Conservation (phyloP, 2,888 invertebrate genomes). For the Eupithecia subumbrata region DNA sequence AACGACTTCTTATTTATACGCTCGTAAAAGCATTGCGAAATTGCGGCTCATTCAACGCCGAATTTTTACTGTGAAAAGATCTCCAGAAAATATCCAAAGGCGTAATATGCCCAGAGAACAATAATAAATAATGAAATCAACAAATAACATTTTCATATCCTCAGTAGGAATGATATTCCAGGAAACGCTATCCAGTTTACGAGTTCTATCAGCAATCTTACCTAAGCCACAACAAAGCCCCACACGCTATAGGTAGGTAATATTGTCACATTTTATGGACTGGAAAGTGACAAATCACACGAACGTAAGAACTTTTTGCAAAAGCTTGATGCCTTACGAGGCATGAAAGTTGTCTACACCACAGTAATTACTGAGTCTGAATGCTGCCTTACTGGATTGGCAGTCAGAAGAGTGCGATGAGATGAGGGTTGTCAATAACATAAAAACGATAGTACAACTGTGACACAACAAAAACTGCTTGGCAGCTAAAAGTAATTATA, state of each 20-base stretch:
- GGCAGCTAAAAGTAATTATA: neutral
- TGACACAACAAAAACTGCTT: neutral
- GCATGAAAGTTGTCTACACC: constrained; percentile 34
- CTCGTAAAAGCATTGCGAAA: neutral
- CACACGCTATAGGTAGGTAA: constrained; percentile 7
- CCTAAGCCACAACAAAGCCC: constrained; percentile 23
- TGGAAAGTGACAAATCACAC: constrained; percentile 34
- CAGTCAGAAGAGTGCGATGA: constrained; percentile 16
- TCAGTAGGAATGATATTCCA: neutral
- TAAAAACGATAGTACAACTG: neutral
- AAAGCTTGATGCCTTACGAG: constrained; percentile 26
- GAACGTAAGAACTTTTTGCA: constrained; percentile 24
- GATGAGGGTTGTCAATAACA: constrained; percentile 23
- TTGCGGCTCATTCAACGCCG: neutral
- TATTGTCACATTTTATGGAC: constrained; percentile 24
- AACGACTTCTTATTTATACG: neutral
- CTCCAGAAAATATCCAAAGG: neutral
- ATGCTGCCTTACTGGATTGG: constrained; percentile 36
- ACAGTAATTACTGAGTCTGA: constrained; percentile 26
- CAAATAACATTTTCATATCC: neutral
- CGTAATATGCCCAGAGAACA: neutral
- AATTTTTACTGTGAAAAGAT: neutral
- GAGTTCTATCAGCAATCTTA: neutral
- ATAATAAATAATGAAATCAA: neutral
- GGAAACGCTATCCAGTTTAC: neutral